Percentiles rank a stretch among this genome's conserved stretches.
These are phyloP conservation scores for Frankliniella fusca DNA, from an alignment of 2,888 invertebrate species.

Conservation along the genomic window DNA sequence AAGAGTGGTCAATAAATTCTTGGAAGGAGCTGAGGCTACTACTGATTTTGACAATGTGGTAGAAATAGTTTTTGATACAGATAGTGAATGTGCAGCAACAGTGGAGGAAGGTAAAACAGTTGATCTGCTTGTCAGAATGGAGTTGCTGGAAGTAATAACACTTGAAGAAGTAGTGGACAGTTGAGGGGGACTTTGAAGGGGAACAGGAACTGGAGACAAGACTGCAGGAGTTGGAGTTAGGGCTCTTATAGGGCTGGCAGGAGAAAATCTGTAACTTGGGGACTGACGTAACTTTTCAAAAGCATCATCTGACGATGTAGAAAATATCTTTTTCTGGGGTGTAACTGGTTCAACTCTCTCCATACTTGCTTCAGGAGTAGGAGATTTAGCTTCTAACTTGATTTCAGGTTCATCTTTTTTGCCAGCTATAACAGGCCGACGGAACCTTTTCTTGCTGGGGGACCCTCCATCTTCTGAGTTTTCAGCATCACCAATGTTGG, in stretches of 20 bases:
- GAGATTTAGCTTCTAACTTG: slow-evolving; percentile 32
- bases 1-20: neutral
- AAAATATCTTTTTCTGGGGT: slow-evolving; percentile 36
- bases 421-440: slow-evolving; percentile 19
- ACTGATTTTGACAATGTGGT: neutral
- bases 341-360: slow-evolving; percentile 33
- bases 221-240: neutral
- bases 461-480: slow-evolving; percentile 32
- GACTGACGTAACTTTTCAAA: slow-evolving; percentile 34
- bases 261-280: neutral
- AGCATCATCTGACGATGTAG: slow-evolving; percentile 38
- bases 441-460: slow-evolving; percentile 32
- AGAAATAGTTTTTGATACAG: neutral
- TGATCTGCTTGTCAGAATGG: neutral
- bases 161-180: neutral
- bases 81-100: neutral
- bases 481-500: neutral
- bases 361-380: slow-evolving; percentile 15
- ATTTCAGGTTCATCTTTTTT: slow-evolving; percentile 28
- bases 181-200: neutral
- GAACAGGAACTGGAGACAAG: neutral
- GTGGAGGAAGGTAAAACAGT: neutral
- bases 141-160: neutral
- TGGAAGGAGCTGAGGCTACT: neutral
- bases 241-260: slow-evolving; percentile 1